Evolutionary conservation across 2,888 invertebrate genomes (phyloP), one percentile per base, ranked within the genome.

Genomic region (Dendrolimus houi): DNA sequence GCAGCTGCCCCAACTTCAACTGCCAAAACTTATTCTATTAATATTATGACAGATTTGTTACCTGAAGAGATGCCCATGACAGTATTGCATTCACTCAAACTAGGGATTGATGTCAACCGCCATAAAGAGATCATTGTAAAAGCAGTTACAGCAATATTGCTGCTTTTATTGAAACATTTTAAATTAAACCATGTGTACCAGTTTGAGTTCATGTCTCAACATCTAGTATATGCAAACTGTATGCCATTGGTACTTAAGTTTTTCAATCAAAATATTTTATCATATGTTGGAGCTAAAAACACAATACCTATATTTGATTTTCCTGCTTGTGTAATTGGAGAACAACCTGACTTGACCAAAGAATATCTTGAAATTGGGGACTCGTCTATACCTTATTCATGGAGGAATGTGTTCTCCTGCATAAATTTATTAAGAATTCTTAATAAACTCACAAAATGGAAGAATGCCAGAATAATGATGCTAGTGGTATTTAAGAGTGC

Each of bases 1-100:
- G 99, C 99, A 42, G 99, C 99, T 57, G 98, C 99, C 52, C 99
- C 99, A 7, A 99, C 99, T n/a, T 98, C 98, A n/a, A 99, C 98
- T 87, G 95, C 97, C 7, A 99, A 99, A 90, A 97, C 87, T 42
- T 99, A 99, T 79, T 98, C 99, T 56, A 97, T 99, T 72, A 99
- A 99, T 83, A 99, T 99, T 54, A 95, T 99, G 94, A 97, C 98
- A 53, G 99, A 99, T 87, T 96, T 99, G 55, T 85, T 99, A 66
- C 99, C 99, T 1, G 98, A 98, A 86, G 98, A 98, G 90, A 98
- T 98, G 97, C 98, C 98, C 54, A 96, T 97, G 92, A 98, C 98
- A 47, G 97, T 98, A 7, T 91, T 98, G 29, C 98, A 98, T 79
- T 98, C 98, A 0, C 95, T 98, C 89, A 98, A 98, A 88, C 92